These are phyloP conservation scores for Microtus oregoni DNA, from an alignment of 2,113 vertebrate genomes.

Conservation along the genomic window DNA sequence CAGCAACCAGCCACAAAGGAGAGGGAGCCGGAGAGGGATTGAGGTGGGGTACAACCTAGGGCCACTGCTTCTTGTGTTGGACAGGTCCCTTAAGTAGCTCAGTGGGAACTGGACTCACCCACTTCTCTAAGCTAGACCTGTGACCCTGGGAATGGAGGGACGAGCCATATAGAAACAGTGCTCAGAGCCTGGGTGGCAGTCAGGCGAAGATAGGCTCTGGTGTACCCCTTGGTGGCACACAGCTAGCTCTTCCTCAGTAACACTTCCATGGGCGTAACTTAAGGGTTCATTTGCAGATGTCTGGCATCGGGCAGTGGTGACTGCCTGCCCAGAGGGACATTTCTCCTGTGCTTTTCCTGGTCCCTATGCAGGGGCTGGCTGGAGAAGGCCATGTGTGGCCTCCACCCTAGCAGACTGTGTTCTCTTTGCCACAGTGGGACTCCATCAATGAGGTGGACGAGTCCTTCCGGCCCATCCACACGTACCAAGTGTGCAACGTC, in stretches of 20 bases:
- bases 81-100: neutral
- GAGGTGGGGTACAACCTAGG: neutral
- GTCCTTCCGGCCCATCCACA: slow-evolving; percentile 97
- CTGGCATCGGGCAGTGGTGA: neutral
- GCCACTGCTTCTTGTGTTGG: rapidly evolving
- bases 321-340: neutral
- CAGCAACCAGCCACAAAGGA: neutral
- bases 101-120: neutral
- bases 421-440: slow-evolving; percentile 92
- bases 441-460: slow-evolving; percentile 99
- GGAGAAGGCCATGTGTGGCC: neutral
- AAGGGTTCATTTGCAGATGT: neutral
- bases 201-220: neutral
- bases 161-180: neutral
- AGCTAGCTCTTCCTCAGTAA: neutral
- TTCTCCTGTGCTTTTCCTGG: neutral
- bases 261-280: too few relatives aligned
- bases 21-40: neutral
- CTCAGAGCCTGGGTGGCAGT: neutral
- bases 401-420: rapidly evolving
- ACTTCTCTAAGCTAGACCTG: neutral
- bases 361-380: rapidly evolving
- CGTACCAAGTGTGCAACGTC: slow-evolving; percentile 98
- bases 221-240: neutral
- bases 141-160: neutral